Base-by-base conservation (phyloP, 2,888 invertebrate species). In the Acanthacorydalis orientalis region DNA sequence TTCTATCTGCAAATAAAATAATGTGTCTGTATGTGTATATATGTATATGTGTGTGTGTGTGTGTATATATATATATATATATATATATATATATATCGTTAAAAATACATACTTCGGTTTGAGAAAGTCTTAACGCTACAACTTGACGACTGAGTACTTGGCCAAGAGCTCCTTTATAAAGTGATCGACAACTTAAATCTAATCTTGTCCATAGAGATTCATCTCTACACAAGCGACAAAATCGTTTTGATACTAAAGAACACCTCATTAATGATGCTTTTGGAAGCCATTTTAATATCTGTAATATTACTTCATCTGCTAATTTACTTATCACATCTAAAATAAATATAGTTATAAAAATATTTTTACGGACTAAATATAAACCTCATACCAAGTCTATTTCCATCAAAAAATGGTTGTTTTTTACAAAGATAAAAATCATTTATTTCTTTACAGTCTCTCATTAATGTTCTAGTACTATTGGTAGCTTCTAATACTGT, bases 261-360 rank as follows among this genome's bases (percentile, higher is more conserved):
- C 83, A 80, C 50, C 78, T 74, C 0, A 76, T 72, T n/a, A 89
- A 67, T 1, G 77, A 70, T 51, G 77, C 70, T 58, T 89, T 90
- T 1, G 89, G 86, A 46, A 93, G 69, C 80, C 82, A 87, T 52
- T 79, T 75, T 56, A 92, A 81, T 46, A 95, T 80, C 52, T 78
- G 74, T 16, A 93, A 68, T 40, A 92, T 74, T 56, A 92, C 79
- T 67, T 93, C 93, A 64, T 93, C 91, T 0, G 91, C 88, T 8
- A 92, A 66, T 7, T 70, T 65, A 14, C 72, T 71, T 64, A 90
- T 89, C 43, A 80, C 73, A 63, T 87, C 80, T 68, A 63, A 61
- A 54, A 68, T 67, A 57, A 49, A 60, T 50, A 60, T 57, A 55
- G 57, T 69, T 59, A 51, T 56, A 57, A 43, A 69, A 58, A 57